phyloP scores from a whole-genome alignment of 2,888 invertebrate genomes.

The Polydrusus pterygomalis region DNA sequence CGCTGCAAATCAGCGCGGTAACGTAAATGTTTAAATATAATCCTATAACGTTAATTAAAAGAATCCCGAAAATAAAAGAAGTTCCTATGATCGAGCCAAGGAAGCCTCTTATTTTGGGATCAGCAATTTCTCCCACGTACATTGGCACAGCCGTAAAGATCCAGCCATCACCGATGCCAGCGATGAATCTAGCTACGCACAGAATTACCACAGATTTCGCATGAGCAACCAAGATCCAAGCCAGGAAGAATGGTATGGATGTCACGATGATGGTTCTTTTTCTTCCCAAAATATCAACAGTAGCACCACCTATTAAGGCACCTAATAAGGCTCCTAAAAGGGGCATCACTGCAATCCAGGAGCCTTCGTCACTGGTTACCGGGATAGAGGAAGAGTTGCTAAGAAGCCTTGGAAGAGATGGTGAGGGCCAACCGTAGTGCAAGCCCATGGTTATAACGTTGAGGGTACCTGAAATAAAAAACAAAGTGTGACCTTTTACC shows the following conservation, averaged over 20 bases:
- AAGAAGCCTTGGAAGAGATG: conserved; percentile 75
- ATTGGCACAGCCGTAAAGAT: conserved; percentile 73
- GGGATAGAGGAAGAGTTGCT: conserved; percentile 60
- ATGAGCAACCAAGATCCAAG: conserved; percentile 79
- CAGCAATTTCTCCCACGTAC: conserved; percentile 78
- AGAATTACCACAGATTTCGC: conserved; percentile 75
- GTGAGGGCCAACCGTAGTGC: conserved; percentile 78
- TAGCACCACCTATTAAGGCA: conserved; percentile 77
- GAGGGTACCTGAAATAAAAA: conserved; percentile 65
- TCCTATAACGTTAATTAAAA: conserved; percentile 73
- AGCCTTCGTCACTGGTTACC: conserved; percentile 74
- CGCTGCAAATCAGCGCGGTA: conserved; percentile 73
- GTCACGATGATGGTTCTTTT: conserved; percentile 78
- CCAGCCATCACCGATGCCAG: conserved; percentile 76
- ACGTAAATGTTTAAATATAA: conserved; percentile 72
- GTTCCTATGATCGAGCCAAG: conserved; percentile 76
- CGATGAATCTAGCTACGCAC: conserved; percentile 75
- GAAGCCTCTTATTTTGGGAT: conserved; percentile 75
- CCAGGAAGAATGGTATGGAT: conserved; percentile 75
- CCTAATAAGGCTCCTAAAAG: conserved; percentile 79
- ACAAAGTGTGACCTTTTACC: too few species aligned
- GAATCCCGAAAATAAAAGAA: conserved; percentile 74
- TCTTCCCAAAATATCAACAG: conserved; percentile 80
- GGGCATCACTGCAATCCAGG: conserved; percentile 81
- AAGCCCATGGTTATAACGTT: conserved; percentile 68